Conservation (phyloP, 2,888 invertebrate species). For the Dasypogon diadema region DNA sequence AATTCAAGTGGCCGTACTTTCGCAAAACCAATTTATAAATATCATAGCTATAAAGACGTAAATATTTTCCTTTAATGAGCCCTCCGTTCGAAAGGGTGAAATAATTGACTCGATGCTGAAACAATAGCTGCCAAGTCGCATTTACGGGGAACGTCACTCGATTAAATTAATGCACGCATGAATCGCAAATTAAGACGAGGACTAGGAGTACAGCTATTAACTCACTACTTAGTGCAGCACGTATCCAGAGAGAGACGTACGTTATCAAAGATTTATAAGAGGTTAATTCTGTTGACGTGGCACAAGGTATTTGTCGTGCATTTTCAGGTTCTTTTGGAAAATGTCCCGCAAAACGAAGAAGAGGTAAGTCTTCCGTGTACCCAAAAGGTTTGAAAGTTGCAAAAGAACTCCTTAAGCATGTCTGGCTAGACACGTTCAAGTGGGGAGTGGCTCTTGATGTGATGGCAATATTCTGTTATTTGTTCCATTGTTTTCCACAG, state of each 20-base stretch:
- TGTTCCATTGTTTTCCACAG: conserved; percentile 27
- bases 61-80: not conserved
- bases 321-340: conserved; percentile 38
- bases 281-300: conserved; percentile 47
- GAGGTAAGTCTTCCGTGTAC: conserved; percentile 39
- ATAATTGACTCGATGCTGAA: not conserved
- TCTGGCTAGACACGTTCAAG: conserved; percentile 56
- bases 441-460: conserved; percentile 46
- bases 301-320: conserved; percentile 32
- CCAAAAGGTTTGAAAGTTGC: conserved; percentile 30
- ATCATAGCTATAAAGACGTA: not conserved
- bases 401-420: conserved; percentile 54
- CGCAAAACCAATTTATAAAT: not conserved
- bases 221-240: conserved; percentile 29
- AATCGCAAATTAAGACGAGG: conserved; percentile 13
- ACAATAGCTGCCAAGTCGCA: not conserved
- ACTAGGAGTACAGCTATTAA: conserved; percentile 28
- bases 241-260: conserved; percentile 21
- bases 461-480: conserved; percentile 52
- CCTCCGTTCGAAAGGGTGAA: not conserved
- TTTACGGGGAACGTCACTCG: conserved; percentile 1
- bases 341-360: conserved; percentile 13
- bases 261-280: conserved; percentile 45
- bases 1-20: not conserved
- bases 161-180: conserved; percentile 10